Base-by-base conservation (phyloP, 2,888 invertebrate genomes). In the Pimpla rufipes region DNA sequence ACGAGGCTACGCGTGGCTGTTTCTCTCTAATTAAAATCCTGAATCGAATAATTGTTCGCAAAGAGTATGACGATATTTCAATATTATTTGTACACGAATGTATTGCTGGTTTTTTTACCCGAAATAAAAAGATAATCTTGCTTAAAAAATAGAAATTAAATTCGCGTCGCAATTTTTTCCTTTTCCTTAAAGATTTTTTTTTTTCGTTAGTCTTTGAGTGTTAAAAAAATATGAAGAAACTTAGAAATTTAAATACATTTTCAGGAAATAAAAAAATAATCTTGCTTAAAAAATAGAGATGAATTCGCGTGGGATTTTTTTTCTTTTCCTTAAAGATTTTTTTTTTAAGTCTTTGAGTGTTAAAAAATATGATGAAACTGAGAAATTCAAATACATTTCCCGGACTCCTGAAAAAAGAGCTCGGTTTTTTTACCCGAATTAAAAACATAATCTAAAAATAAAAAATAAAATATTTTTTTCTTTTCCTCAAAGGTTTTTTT, bases 61-160 rank as follows among this genome's bases (percentile, higher is more conserved):
- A 6, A n/a, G 35, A 23, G 45, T 8, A 21, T 52, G 50, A 18
- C 47, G 42, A 18, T 70, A 59, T 74, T 74, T 64, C 21, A 64
- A 74, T 74, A 55, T 42, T 75, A 70, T 70, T 78, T 78, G 70
- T 71, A 80, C 50, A 83, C 71, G 42, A 73, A 83, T 80, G 71
- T 79, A 62, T 79, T 50, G 45, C 55, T 66, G 71, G 64, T 80
- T 77, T 83, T 79, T 83, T 68, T 81, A 83, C 80, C 71, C 83
- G 64, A 80, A 75, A 73, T 52, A 50, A 18, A 50, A 50, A 50
- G 5, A n/a, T n/a, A n/a, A n/a, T n/a, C n/a, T n/a, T n/a, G n/a
- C n/a, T n/a, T 57, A 79, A 79, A 73, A 66, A 35, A 50, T 59
- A 47, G n/a, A n/a, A n/a, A 47, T n/a, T n/a, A n/a, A 47, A 47